These are phyloP conservation scores for Upupa epops DNA, from an alignment of 2,113 vertebrate genomes.

Conservation along the genomic window DNA sequence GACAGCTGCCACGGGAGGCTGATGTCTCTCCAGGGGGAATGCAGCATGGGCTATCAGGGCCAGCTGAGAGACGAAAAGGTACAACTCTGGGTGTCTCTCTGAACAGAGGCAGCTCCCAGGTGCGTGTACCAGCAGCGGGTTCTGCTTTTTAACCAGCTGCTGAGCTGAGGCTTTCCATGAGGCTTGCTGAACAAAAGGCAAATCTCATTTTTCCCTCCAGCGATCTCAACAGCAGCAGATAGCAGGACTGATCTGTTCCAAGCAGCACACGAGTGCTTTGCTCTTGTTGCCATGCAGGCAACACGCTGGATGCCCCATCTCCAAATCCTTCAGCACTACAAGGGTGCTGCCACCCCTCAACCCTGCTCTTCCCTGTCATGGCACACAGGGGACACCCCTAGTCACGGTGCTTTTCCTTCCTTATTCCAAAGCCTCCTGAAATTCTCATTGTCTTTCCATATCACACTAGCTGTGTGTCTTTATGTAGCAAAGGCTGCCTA, in stretches of 20 bases:
- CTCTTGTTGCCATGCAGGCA: background rate
- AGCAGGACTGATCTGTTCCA: background rate
- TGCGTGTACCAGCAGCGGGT: fast-evolving
- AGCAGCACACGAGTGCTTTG: background rate
- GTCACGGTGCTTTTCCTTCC: background rate
- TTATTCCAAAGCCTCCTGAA: background rate
- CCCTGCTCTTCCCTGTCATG: fast-evolving
- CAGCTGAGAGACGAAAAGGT: background rate
- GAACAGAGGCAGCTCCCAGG: background rate
- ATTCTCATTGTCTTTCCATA: background rate
- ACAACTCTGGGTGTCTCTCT: background rate
- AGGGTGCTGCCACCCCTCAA: background rate
- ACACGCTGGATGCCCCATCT: background rate
- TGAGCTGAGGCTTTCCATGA: background rate
- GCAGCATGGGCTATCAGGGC: background rate
- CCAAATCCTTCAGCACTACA: background rate
- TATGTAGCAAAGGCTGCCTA: background rate
- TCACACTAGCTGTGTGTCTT: background rate
- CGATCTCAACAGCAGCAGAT: background rate
- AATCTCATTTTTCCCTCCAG: constrained; percentile 52
- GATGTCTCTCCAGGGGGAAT: background rate
- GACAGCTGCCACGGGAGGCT: background rate
- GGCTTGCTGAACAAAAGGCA: constrained; percentile 23
- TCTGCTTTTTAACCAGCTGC: background rate
- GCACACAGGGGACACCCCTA: too few relatives aligned